Conservation (phyloP, 2,797 vertebrate genomes). For the Phalloptychus januarius region DNA sequence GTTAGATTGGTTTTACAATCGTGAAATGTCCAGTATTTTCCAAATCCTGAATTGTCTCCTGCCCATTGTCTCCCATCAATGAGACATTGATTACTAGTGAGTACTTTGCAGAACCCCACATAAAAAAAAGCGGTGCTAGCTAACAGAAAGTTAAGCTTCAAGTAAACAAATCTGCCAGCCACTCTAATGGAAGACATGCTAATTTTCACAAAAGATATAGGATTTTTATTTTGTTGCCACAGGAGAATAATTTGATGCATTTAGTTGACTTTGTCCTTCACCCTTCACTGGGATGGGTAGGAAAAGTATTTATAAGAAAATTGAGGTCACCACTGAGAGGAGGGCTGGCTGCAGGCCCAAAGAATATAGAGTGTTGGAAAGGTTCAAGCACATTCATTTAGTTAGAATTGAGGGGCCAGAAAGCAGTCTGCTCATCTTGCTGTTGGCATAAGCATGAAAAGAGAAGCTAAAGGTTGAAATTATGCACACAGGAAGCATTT, state of each 20-base stretch:
- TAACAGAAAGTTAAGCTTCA: background rate
- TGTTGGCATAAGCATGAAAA: slow-evolving; percentile 74
- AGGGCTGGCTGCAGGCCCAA: slow-evolving; percentile 71
- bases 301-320: slow-evolving; percentile 75
- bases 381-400: slow-evolving; percentile 69
- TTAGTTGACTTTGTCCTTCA: slow-evolving; percentile 71
- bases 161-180: slow-evolving; percentile 8
- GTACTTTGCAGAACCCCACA: background rate
- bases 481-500: slow-evolving; percentile 81
- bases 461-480: slow-evolving; percentile 80
- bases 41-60: background rate
- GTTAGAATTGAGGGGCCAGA: slow-evolving; percentile 60
- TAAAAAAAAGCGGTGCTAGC: background rate
- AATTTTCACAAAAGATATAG: slow-evolving; percentile 49
- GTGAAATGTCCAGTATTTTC: background rate
- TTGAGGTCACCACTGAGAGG: slow-evolving; percentile 72
- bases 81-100: background rate
- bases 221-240: slow-evolving; percentile 62
- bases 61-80: background rate
- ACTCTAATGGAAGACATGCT: slow-evolving; percentile 34
- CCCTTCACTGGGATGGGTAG: slow-evolving; percentile 60
- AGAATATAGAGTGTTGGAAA: slow-evolving; percentile 68
- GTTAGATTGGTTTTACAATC: background rate
- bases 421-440: slow-evolving; percentile 72
- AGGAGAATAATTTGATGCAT: slow-evolving; percentile 65